Base-by-base conservation (phyloP, 2,888 invertebrate species). In the Cordilura impudica region DNA sequence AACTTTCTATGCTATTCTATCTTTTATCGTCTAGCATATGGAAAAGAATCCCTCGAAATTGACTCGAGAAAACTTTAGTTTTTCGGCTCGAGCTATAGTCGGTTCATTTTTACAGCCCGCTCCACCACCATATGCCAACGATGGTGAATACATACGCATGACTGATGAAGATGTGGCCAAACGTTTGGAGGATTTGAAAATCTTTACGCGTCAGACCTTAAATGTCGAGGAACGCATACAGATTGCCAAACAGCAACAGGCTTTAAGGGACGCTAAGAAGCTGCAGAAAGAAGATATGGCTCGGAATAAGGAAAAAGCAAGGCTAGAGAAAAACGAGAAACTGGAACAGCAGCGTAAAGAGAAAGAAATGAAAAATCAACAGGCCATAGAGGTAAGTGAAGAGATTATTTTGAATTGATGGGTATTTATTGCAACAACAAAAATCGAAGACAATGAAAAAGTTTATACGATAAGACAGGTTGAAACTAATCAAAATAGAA, bases 101-200 rank as follows among this genome's bases (percentile, higher is more conserved):
- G 99, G 99, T 2, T 97, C 97, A 81, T 98, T 97, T 89, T 91
- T 97, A 56, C 97, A 98, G 87, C 95, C 95, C 0, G 92, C 93
- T 47, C 91, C 92, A 4, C 92, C 91, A 4, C 92, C 91, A 70
- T 91, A 91, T 85, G 91, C 91, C 53, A 91, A 92, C 73, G 94
- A 93, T 79, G 93, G 93, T 8, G 96, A 96, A 83, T 94, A 93
- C 70, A 92, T 95, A 18, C 92, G 95, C 43, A 92, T 97, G 87
- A 93, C 94, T 39, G 96, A 97, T 83, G 93, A 93, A 16, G 97
- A 97, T 87, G 95, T 97, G 21, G 93, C 93, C 65, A 94, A 95
- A 87, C 87, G 94, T 83, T 86, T 94, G 83, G 94, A 94, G 82
- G 94, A 94, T 83, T 91, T 94, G 0, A 92, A 93, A 31, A 91